Percentiles rank a stretch among this genome's conserved stretches.
Conservation (phyloP, 37 sponge, comb jelly and placozoan species). For the Petrosia ficiformis region DNA sequence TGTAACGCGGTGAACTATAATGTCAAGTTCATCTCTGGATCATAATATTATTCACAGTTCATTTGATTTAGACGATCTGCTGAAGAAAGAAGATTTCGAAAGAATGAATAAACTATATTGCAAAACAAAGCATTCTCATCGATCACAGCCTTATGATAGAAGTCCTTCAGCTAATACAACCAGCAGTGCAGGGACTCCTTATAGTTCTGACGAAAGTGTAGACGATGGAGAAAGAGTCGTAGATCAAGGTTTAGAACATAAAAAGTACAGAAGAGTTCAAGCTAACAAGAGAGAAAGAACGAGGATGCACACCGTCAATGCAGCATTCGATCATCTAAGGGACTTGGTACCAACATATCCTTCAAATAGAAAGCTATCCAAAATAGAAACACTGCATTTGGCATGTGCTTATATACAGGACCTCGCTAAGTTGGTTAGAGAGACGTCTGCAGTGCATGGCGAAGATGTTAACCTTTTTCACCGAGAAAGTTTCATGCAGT, state of each 20-base stretch:
- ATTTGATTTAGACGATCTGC: too few species aligned
- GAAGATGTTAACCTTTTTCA: slow-evolving; percentile 30
- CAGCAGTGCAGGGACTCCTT: too few species aligned
- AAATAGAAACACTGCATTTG: slow-evolving; percentile 83
- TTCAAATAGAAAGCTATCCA: slow-evolving; percentile 89
- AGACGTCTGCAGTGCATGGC: slow-evolving; percentile 35
- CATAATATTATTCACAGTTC: too few species aligned
- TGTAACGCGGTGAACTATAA: too few species aligned
- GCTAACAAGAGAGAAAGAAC: slow-evolving; percentile 87
- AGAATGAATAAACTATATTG: too few species aligned
- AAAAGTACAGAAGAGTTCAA: slow-evolving; percentile 41
- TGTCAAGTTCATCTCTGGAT: too few species aligned
- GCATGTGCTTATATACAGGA: slow-evolving; percentile 87
- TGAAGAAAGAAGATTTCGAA: too few species aligned
- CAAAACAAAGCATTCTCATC: too few species aligned
- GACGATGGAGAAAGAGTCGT: slow-evolving; percentile 8
- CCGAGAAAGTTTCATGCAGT: neutral
- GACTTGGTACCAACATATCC: slow-evolving; percentile 89
- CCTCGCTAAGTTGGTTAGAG: slow-evolving; percentile 53
- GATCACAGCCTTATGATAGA: too few species aligned
- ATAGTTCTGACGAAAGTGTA: slow-evolving; percentile 45
- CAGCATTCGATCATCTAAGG: slow-evolving; percentile 85
- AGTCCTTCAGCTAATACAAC: too few species aligned
- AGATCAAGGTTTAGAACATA: neutral
- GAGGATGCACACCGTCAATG: slow-evolving; percentile 91